These are phyloP conservation scores for Tapirus indicus DNA, from an alignment of 2,797 vertebrate species.

Conservation along the genomic window DNA sequence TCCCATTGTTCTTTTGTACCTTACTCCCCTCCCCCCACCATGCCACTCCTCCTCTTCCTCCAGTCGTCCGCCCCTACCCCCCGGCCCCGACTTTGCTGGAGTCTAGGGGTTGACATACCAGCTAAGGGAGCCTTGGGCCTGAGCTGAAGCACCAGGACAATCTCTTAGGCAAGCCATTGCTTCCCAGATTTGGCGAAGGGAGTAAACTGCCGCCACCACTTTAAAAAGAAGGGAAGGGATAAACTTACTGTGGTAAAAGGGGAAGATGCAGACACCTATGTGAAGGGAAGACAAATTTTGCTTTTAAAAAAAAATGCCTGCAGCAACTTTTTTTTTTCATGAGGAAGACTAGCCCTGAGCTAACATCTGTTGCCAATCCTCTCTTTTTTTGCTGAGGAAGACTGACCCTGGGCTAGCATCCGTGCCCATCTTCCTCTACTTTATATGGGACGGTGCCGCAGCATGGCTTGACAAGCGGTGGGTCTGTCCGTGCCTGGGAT, in stretches of 20 bases:
- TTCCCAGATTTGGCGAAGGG: neutral
- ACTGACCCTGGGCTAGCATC: too few relatives aligned
- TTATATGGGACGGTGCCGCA: too few relatives aligned
- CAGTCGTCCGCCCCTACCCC: neutral
- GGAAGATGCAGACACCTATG: neutral
- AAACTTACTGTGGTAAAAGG: neutral
- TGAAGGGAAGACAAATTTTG: conserved; percentile 10
- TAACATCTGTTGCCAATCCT: too few relatives aligned
- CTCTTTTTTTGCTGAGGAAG: too few relatives aligned
- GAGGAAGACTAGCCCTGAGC: too few relatives aligned
- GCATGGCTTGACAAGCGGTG: too few relatives aligned
- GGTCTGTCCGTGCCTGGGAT: too few relatives aligned
- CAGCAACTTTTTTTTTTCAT: neutral
- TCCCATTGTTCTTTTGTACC: neutral
- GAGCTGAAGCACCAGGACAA: neutral
- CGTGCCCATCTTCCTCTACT: too few relatives aligned
- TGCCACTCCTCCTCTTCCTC: neutral
- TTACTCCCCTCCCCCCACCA: too few relatives aligned
- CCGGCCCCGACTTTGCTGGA: neutral
- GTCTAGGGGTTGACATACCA: neutral
- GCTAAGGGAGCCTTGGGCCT: neutral
- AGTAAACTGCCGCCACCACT: neutral
- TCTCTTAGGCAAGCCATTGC: neutral
- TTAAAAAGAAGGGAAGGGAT: neutral
- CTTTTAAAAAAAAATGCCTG: neutral